Evolutionary conservation across 2,888 invertebrate genomes (phyloP).

Genomic region (Eulithis testata): DNA sequence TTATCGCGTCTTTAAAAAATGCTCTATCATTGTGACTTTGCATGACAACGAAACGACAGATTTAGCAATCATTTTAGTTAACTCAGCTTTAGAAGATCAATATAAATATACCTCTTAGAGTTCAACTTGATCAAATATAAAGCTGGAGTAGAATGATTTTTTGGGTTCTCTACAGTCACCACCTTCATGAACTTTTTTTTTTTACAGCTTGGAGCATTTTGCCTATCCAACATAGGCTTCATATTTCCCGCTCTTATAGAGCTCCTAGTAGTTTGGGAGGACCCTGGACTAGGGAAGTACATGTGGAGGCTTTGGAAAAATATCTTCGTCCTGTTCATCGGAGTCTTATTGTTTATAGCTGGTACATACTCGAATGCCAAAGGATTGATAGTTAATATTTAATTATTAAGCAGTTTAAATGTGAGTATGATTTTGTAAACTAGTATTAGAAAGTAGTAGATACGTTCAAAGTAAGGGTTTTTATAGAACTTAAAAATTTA

Average conservation of each 20-base stretch:
- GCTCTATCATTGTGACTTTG: too few relatives aligned
- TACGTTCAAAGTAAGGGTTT: too few relatives aligned
- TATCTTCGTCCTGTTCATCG: slow-evolving; percentile 58
- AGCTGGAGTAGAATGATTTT: too few relatives aligned
- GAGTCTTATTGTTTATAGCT: slow-evolving; percentile 65
- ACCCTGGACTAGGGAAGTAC: slow-evolving; percentile 66
- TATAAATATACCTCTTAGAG: too few relatives aligned
- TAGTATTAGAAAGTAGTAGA: too few relatives aligned
- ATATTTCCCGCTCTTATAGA: slow-evolving; percentile 76
- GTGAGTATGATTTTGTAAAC: neutral
- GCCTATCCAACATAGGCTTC: slow-evolving; percentile 77
- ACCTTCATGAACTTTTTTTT: slow-evolving; percentile 16
- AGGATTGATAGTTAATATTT: slow-evolving; percentile 64
- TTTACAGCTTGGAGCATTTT: slow-evolving; percentile 78
- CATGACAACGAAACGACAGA: too few relatives aligned
- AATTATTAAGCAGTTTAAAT: slow-evolving; percentile 7
- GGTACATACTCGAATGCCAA: slow-evolving; percentile 73
- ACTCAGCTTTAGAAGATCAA: too few relatives aligned
- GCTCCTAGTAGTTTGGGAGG: slow-evolving; percentile 70
- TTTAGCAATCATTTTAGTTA: too few relatives aligned
- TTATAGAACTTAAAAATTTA: too few relatives aligned
- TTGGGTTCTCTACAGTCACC: neutral
- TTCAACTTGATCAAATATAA: too few relatives aligned
- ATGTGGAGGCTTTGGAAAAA: slow-evolving; percentile 75
- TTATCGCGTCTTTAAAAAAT: too few relatives aligned